phyloP scores from a whole-genome alignment of 2,888 invertebrate species.

The Pimpla rufipes region DNA sequence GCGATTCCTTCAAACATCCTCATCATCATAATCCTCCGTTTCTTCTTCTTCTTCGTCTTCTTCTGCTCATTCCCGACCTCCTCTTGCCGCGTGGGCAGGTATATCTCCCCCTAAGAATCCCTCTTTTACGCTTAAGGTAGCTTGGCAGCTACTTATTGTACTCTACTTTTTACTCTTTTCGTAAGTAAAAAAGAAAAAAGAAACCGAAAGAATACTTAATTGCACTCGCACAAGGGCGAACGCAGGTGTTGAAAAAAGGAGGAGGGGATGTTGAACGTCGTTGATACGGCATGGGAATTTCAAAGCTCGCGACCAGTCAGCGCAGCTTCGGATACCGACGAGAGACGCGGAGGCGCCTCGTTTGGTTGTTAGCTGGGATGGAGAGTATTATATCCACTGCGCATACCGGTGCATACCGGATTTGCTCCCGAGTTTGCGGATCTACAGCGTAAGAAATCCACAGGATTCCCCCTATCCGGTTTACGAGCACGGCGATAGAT shows the following conservation, averaged over 20 bases:
- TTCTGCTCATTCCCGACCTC: slow-evolving; percentile 11
- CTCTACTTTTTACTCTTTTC: slow-evolving; percentile 21
- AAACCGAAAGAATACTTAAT: too few relatives aligned
- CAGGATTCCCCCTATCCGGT: slow-evolving; percentile 18
- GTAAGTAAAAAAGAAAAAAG: slow-evolving; percentile 70
- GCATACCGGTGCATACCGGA: neutral
- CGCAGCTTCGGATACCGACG: slow-evolving; percentile 24
- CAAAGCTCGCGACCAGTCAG: neutral
- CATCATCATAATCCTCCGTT: slow-evolving; percentile 32
- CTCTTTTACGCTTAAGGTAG: neutral
- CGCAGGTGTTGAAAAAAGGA: neutral
- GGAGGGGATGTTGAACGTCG: neutral
- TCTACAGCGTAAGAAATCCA: neutral
- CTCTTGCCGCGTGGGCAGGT: too few relatives aligned
- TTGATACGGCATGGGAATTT: slow-evolving; percentile 10
- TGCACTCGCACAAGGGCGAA: slow-evolving; percentile 64
- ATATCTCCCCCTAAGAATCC: slow-evolving; percentile 19
- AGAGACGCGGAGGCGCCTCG: slow-evolving; percentile 4
- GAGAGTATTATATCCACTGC: neutral
- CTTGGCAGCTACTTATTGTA: slow-evolving; percentile 24
- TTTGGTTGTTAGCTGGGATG: neutral
- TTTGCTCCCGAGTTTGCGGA: slow-evolving; percentile 29
- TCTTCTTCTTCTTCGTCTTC: slow-evolving; percentile 20
- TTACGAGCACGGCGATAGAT: neutral
- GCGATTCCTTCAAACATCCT: slow-evolving; percentile 60